Conservation (phyloP, 2,888 invertebrate genomes). For the Tiliacea aurago region DNA sequence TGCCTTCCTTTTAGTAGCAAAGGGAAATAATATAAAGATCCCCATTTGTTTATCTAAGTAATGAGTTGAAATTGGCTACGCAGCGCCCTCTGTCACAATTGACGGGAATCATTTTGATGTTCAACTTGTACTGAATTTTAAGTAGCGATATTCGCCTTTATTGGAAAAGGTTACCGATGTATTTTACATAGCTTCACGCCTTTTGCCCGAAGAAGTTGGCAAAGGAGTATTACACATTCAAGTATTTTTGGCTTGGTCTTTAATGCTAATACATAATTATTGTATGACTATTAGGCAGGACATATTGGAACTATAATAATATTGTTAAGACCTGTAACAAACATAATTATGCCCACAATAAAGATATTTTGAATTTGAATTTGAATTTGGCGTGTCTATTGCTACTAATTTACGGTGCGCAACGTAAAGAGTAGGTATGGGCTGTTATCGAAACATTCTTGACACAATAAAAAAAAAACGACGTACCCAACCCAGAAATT, state of each 20-base stretch:
- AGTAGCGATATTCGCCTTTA: not conserved
- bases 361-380: too few relatives aligned
- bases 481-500: too few relatives aligned
- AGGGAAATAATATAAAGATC: not conserved
- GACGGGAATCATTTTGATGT: not conserved
- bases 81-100: not conserved
- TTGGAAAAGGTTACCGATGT: not conserved
- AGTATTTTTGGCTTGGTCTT: not conserved
- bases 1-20: not conserved
- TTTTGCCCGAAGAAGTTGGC: not conserved
- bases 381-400: too few relatives aligned
- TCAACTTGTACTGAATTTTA: conserved; percentile 9
- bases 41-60: not conserved
- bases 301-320: too few relatives aligned
- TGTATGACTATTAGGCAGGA: too few relatives aligned
- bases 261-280: too few relatives aligned
- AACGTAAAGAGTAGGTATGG: not conserved
- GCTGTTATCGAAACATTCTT: not conserved
- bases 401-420: not conserved
- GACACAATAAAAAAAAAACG: too few relatives aligned
- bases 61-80: not conserved
- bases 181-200: not conserved
- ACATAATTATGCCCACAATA: too few relatives aligned
- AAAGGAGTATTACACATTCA: not conserved
- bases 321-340: too few relatives aligned